Conservation (phyloP, 2,888 invertebrate species). For the Spilarctia lutea region DNA sequence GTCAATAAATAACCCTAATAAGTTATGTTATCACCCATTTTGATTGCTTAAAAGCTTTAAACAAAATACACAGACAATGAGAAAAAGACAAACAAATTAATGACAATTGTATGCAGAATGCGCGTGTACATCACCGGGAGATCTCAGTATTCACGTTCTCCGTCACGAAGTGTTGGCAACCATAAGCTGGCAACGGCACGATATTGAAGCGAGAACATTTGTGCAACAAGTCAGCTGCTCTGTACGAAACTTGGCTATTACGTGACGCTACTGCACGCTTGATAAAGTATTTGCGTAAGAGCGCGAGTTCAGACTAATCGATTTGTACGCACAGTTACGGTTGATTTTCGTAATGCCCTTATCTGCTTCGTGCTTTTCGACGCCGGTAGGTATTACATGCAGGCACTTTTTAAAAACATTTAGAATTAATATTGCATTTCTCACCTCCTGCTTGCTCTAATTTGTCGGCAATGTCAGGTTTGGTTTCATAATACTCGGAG, state of each 20-base stretch:
- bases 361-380: constrained; percentile 70
- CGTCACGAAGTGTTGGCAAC: constrained; percentile 62
- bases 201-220: constrained; percentile 61
- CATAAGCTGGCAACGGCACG: constrained; percentile 52
- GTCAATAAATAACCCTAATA: neutral
- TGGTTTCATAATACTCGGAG: constrained; percentile 68
- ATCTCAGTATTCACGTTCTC: constrained; percentile 26
- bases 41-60: neutral
- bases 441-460: constrained; percentile 73
- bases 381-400: constrained; percentile 55
- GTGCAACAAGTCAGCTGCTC: constrained; percentile 71
- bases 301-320: constrained; percentile 76
- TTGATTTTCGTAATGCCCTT: constrained; percentile 80
- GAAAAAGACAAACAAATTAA: neutral
- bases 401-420: constrained; percentile 27
- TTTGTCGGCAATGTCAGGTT: constrained; percentile 66
- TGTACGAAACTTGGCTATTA: constrained; percentile 71
- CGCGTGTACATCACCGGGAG: constrained; percentile 5
- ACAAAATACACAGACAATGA: neutral
- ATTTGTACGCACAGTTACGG: constrained; percentile 79
- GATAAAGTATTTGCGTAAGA: constrained; percentile 81
- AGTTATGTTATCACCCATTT: neutral
- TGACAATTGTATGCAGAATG: neutral
- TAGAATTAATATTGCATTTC: constrained; percentile 17
- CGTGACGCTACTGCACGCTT: constrained; percentile 80